Conservation (phyloP, 1,140 invertebrate species). For the Homarus americanus region DNA sequence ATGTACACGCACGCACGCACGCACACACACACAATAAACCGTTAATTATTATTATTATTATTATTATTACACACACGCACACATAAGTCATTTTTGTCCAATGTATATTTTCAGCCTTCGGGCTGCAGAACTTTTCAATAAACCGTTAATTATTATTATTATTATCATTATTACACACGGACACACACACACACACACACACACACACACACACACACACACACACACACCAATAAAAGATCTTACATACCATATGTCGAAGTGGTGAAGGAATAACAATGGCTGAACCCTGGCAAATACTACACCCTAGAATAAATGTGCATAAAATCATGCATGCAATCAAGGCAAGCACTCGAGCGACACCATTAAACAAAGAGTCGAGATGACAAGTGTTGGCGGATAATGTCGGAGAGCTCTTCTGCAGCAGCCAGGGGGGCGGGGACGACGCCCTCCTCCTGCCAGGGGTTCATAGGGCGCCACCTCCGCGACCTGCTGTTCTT, state of each 20-base stretch:
- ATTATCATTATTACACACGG: neutral
- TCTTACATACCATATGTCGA: neutral
- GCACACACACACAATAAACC: no score
- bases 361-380: neutral
- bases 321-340: neutral
- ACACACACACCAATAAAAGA: neutral
- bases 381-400: constrained; percentile 10
- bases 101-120: no score
- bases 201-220: neutral
- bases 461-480: neutral
- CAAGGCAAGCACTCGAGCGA: neutral
- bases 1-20: neutral
- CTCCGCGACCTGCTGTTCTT: no score
- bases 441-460: no score
- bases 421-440: neutral
- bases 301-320: neutral
- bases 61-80: no score
- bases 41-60: no score
- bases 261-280: neutral
- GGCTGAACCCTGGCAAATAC: neutral
- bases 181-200: neutral
- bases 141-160: no score
- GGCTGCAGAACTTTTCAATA: no score
- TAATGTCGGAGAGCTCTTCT: neutral
- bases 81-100: no score